A percentile compares a stretch with the other conserved stretches of the same genome.
Evolutionary conservation across 2,797 vertebrate genomes (phyloP).

Genomic region (Gymnopithys bicolor): DNA sequence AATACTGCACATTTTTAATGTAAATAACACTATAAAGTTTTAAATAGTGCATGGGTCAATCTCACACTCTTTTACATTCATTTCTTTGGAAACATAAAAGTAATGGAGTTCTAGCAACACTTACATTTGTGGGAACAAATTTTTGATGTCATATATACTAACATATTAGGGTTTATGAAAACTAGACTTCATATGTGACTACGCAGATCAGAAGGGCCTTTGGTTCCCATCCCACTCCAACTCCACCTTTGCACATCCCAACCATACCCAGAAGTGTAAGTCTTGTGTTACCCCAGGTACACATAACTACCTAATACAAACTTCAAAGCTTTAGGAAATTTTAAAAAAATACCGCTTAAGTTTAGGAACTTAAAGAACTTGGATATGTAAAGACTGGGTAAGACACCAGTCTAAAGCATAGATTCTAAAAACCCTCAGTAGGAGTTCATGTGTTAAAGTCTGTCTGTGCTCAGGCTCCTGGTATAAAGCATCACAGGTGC

Average conservation of each 20-base stretch:
- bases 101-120: constrained; percentile 8
- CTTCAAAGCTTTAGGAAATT: background rate
- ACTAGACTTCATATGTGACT: background rate
- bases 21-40: constrained; percentile 38
- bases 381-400: background rate
- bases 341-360: background rate
- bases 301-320: background rate
- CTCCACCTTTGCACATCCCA: background rate
- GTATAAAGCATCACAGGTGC: background rate
- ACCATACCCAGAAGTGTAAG: background rate
- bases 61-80: constrained; percentile 37
- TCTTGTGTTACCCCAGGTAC: background rate
- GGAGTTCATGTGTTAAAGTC: background rate
- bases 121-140: constrained; percentile 47
- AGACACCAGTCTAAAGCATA: background rate
- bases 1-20: constrained; percentile 31
- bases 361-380: background rate
- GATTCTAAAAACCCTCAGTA: background rate
- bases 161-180: background rate
- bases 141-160: constrained; percentile 20
- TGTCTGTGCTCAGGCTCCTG: background rate
- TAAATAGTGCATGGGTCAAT: constrained; percentile 22
- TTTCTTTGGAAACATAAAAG: constrained; percentile 42
- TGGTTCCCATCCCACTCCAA: background rate
- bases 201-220: background rate